Evolutionary conservation across 2,797 vertebrate genomes (phyloP), one percentile per base, ranked within the genome.

Genomic region (Sternarchorhynchus goeldii): DNA sequence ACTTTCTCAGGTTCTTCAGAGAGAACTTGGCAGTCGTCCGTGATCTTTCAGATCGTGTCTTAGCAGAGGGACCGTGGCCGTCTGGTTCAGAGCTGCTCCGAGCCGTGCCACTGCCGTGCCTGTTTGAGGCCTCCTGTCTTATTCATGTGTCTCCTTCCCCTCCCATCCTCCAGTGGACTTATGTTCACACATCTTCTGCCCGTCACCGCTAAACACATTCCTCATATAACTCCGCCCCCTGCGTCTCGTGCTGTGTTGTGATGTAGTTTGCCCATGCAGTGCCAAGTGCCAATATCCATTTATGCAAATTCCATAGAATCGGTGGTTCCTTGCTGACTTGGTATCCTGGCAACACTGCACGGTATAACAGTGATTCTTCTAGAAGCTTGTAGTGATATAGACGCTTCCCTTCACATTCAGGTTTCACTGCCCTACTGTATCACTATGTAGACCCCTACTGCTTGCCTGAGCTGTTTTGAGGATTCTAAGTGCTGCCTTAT

Each of bases 141-240:
- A 88, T 93, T 93, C 92, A 91, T 89, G 92, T 92, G 85, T 87
- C 66, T 12, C 73, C 79, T 75, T 59, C 32, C 55, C 68, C 73
- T 55, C 21, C 66, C 34, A 79, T 76, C 69, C 25, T 34, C 59
- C 70, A 3, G 59, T 32, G 64, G 3, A 55, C 64, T 80, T 20
- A 50, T 53, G 17, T 56, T 64, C 36, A 66, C 78, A 79, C 69
- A 75, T 86, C 70, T 79, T 84, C 77, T 83, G 69, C 85, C 85
- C 86, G 78, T 77, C 88, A 86, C 82, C 66, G 39, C 85, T 84
- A 7, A 71, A 90, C 63, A 93, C 92, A 93, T 93, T 93, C 92
- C 93, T 90, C 87, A 86, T 86, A 73, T 14, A 60, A 67, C 84
- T 74, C 80, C 14, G 36, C 66, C 29, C 77, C 67, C 45, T 56